These are phyloP conservation scores for Tetragnatha montana DNA, from an alignment of 2,888 invertebrate genomes.

Conservation along the genomic window DNA sequence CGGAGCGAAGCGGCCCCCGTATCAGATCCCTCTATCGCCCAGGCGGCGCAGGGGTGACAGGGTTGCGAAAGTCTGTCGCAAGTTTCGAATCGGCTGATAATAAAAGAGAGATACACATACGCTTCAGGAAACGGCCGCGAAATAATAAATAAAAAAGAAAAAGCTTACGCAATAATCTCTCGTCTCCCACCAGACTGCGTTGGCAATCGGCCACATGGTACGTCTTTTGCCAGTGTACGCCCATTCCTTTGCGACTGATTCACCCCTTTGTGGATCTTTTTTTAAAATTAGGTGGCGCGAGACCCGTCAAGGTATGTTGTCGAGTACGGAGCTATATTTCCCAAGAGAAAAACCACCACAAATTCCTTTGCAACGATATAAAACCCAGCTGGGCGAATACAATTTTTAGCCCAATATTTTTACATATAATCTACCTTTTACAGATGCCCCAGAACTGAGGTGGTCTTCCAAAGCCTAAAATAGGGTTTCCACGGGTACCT, in stretches of 20 bases:
- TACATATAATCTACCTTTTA: no score
- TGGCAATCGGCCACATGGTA: conserved; percentile 44
- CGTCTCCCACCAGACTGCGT: not conserved
- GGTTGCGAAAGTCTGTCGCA: conserved; percentile 58
- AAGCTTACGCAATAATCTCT: conserved; percentile 15
- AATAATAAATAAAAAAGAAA: no score
- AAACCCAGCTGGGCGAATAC: no score
- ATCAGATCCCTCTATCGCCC: conserved; percentile 18
- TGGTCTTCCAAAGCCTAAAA: no score
- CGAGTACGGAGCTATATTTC: not conserved
- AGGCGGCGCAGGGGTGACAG: conserved; percentile 10
- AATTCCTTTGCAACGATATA: no score
- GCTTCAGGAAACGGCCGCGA: conserved; percentile 65
- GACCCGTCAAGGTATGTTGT: not conserved
- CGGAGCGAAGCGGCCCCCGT: conserved; percentile 30
- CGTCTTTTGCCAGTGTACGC: conserved; percentile 1
- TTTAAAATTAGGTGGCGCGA: conserved; percentile 16
- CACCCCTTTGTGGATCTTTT: not conserved
- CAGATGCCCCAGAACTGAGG: no score
- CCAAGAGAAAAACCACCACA: no score
- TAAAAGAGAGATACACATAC: conserved; percentile 16
- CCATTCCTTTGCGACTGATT: not conserved
- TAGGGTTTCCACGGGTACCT: no score
- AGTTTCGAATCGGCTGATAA: not conserved
- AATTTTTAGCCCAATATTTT: no score